Percentiles rank a stretch among this genome's conserved stretches.
Conservation (phyloP, 2,888 invertebrate genomes). For the Ophonus ardosiacus region DNA sequence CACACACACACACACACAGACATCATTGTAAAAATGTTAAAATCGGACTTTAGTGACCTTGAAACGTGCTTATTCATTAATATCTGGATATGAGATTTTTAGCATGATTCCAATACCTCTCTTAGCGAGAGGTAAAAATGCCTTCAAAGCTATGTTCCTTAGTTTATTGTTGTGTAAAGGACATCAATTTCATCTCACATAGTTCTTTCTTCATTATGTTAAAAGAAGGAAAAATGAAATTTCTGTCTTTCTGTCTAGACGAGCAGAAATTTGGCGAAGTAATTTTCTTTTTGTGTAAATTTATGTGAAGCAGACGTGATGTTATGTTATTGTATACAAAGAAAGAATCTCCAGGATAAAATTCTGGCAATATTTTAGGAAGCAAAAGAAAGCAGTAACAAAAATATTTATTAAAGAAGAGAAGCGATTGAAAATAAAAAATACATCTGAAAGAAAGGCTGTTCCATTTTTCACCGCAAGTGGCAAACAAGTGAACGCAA, state of each 20-base stretch:
- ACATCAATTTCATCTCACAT: background rate
- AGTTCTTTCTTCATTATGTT: background rate
- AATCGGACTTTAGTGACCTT: too few species aligned
- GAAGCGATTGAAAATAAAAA: slow-evolving; percentile 43
- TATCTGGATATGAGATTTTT: too few species aligned
- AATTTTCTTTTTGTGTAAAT: background rate
- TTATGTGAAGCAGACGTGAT: slow-evolving; percentile 13
- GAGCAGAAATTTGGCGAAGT: background rate
- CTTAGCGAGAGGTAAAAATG: too few species aligned
- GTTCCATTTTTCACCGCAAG: slow-evolving; percentile 40
- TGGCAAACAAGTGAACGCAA: slow-evolving; percentile 46
- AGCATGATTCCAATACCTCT: too few species aligned
- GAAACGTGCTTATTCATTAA: too few species aligned
- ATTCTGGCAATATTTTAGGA: background rate
- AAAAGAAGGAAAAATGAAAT: background rate
- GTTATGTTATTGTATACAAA: background rate
- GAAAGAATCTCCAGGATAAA: background rate
- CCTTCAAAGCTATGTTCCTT: too few species aligned
- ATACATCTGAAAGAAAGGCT: slow-evolving; percentile 40
- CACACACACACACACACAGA: too few species aligned
- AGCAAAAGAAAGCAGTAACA: slow-evolving; percentile 6
- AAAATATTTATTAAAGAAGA: slow-evolving; percentile 44
- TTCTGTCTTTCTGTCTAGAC: background rate
- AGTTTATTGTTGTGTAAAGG: background rate
- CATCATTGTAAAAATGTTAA: too few species aligned